Percentiles rank a stretch among this genome's conserved stretches.
Evolutionary conservation across 2,113 vertebrate species (phyloP).

Genomic region (Sorex fumeus): DNA sequence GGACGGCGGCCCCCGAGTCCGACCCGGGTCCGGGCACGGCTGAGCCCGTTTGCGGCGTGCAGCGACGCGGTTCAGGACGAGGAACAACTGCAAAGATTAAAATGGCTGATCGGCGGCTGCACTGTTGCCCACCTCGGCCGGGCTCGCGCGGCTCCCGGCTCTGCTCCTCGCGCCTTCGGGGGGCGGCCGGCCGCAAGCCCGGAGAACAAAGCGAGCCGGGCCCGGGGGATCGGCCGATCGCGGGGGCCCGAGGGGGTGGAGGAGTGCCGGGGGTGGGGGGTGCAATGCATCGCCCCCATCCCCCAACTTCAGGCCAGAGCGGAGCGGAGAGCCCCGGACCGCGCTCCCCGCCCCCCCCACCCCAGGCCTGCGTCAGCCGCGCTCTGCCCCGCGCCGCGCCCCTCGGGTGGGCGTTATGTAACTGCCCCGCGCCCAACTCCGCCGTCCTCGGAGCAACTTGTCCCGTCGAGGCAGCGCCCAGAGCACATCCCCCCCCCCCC

Average conservation of each 20-base stretch:
- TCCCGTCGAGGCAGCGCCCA: background rate
- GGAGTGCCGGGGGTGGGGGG: no score
- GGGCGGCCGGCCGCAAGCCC: background rate
- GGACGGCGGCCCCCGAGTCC: background rate
- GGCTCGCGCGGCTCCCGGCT: background rate
- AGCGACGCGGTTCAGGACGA: background rate
- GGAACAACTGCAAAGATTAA: constrained; percentile 75
- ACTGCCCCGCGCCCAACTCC: constrained; percentile 58
- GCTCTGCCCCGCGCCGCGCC: background rate
- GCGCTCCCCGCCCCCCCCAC: background rate
- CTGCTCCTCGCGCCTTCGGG: background rate
- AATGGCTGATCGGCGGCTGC: constrained; percentile 86
- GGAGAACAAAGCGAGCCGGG: background rate
- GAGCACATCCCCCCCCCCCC: no score
- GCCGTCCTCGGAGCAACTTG: constrained; percentile 35
- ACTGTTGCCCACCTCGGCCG: constrained; percentile 44
- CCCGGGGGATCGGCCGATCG: background rate
- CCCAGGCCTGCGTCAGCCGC: constrained; percentile 37
- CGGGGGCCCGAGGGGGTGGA: no score
- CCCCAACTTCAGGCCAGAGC: background rate
- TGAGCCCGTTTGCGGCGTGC: no score
- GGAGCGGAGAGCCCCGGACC: fast-evolving
- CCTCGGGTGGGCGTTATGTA: constrained; percentile 78
- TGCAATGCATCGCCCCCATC: background rate
- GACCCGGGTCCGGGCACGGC: background rate